Evolutionary conservation across 1,140 invertebrate species (phyloP).

Genomic region (Lepidostoma basale): DNA sequence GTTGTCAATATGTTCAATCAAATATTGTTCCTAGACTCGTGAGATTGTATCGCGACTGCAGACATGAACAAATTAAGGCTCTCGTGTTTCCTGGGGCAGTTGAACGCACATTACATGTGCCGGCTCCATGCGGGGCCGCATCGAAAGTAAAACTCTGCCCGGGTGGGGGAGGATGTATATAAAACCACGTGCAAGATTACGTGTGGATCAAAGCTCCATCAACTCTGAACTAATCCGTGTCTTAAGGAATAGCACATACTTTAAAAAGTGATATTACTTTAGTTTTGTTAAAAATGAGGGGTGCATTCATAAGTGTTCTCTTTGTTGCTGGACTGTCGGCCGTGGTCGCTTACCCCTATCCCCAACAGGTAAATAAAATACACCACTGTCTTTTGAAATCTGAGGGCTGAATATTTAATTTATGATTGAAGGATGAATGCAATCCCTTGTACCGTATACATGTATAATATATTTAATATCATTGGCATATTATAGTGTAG

Average conservation of each 20-base stretch:
- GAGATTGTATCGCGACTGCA: background rate
- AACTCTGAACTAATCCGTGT: slow-evolving; percentile 1
- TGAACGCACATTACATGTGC: background rate
- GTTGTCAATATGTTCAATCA: too few species aligned
- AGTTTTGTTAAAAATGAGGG: slow-evolving; percentile 34
- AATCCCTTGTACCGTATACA: too few species aligned
- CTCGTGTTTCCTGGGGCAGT: slow-evolving; percentile 9
- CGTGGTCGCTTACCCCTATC: slow-evolving; percentile 30
- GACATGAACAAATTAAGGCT: background rate
- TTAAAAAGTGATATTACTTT: background rate
- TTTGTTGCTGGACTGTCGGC: slow-evolving; percentile 17
- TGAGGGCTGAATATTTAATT: too few species aligned
- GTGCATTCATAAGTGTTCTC: slow-evolving; percentile 25
- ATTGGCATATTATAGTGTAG: too few species aligned
- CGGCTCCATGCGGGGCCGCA: background rate
- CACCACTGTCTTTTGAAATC: too few species aligned
- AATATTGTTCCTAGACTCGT: too few species aligned
- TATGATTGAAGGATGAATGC: too few species aligned
- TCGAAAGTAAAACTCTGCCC: slow-evolving; percentile 41
- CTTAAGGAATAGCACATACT: background rate
- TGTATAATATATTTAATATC: too few species aligned
- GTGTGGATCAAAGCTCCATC: slow-evolving; percentile 30
- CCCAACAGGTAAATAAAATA: slow-evolving; percentile 39
- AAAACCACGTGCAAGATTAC: slow-evolving; percentile 31
- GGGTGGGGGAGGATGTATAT: slow-evolving; percentile 35